Conservation (phyloP, 1,140 invertebrate species). For the Lamellibrachia luymesi region DNA sequence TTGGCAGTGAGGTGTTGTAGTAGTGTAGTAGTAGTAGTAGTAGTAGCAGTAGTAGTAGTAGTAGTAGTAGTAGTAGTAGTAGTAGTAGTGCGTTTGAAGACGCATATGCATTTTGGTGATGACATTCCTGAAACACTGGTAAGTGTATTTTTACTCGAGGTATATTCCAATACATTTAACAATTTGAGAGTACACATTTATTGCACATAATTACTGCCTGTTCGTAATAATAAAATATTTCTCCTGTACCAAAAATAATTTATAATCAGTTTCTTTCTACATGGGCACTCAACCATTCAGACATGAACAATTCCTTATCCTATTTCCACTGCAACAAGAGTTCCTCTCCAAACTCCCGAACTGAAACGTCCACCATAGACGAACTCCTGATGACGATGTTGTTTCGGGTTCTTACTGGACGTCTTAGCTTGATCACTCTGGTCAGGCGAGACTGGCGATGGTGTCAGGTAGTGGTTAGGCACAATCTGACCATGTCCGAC, state of each 20-base stretch:
- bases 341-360: background rate
- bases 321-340: background rate
- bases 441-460: conserved; percentile 89
- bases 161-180: background rate
- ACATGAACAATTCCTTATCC: too few relatives aligned
- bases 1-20: too few relatives aligned
- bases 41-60: too few relatives aligned
- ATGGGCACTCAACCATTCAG: background rate
- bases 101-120: too few relatives aligned
- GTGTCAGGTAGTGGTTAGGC: conserved; percentile 74
- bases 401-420: background rate
- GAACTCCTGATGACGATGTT: background rate
- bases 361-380: background rate
- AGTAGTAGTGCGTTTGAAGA: too few relatives aligned
- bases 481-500: conserved; percentile 37
- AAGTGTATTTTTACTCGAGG: background rate
- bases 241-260: background rate
- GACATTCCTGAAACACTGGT: too few relatives aligned
- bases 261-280: too few relatives aligned
- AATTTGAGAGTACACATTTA: background rate
- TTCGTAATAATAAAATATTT: background rate
- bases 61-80: too few relatives aligned
- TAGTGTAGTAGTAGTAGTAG: too few relatives aligned
- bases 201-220: background rate
- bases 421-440: conserved; percentile 85